Evolutionary conservation across 2,888 invertebrate species (phyloP).

Genomic region (Chesias legatella): DNA sequence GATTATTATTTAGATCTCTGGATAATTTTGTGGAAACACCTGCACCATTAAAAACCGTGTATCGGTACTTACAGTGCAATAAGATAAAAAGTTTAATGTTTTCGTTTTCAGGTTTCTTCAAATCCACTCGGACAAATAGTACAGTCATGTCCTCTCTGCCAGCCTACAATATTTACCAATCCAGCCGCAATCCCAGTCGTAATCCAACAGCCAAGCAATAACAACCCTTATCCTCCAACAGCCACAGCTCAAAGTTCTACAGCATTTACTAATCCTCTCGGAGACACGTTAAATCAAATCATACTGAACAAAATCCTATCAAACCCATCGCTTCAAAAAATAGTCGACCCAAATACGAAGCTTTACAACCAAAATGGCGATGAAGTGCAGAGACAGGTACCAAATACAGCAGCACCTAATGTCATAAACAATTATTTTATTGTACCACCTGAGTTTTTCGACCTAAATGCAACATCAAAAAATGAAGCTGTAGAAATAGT

Average conservation of each 20-base stretch:
- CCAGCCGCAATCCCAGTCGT: constrained; percentile 14
- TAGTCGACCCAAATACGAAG: constrained; percentile 34
- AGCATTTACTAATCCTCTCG: constrained; percentile 21
- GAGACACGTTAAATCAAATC: constrained; percentile 31
- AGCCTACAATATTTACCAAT: constrained; percentile 20
- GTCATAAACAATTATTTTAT: constrained; percentile 47
- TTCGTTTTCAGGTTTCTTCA: constrained; percentile 41
- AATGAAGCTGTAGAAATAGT: constrained; percentile 1
- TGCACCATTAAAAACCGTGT: no score
- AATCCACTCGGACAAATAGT: constrained; percentile 35
- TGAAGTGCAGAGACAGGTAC: constrained; percentile 24
- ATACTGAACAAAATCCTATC: constrained; percentile 40
- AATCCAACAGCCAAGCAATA: constrained; percentile 30
- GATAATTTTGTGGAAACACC: no score
- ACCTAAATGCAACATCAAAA: constrained; percentile 23
- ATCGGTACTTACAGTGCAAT: background rate
- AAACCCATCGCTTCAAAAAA: constrained; percentile 35
- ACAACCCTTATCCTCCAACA: constrained; percentile 33
- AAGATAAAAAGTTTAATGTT: background rate
- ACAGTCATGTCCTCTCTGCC: constrained; percentile 22
- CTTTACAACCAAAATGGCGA: constrained; percentile 37
- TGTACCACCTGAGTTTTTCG: constrained; percentile 36
- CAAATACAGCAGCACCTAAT: constrained; percentile 31
- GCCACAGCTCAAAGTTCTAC: constrained; percentile 33
- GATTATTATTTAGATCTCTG: background rate